Percentiles rank a stretch among this genome's conserved stretches.
Conservation (phyloP, 1,140 invertebrate species). For the Neodiprion lecontei region DNA sequence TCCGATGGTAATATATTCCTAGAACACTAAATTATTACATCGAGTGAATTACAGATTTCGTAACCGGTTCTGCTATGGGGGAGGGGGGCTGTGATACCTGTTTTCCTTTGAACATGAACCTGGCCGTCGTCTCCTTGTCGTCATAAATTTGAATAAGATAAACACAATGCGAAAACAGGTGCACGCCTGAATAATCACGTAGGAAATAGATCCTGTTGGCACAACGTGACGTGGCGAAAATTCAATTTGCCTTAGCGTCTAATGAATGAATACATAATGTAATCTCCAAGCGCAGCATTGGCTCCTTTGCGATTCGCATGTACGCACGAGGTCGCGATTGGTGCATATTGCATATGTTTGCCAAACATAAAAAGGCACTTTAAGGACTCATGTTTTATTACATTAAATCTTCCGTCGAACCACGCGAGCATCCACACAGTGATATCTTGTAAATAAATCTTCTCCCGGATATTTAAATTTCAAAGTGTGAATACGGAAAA, state of each 20-base stretch:
- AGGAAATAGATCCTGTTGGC: background rate
- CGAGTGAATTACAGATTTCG: slow-evolving; percentile 8
- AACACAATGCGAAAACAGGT: background rate
- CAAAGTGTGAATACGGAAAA: no score
- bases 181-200: background rate
- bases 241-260: background rate
- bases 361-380: no score
- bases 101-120: slow-evolving; percentile 1
- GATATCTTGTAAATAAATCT: no score
- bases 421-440: no score
- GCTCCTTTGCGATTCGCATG: no score
- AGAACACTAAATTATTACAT: slow-evolving; percentile 10
- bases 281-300: no score
- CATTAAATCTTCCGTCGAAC: no score
- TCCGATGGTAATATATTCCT: background rate
- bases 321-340: no score
- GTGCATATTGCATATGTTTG: no score
- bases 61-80: slow-evolving; percentile 7
- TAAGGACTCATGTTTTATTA: no score
- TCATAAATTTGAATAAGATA: background rate
- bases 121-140: background rate
- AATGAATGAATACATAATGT: background rate
- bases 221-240: background rate
- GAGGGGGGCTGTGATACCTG: background rate
- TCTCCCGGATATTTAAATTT: no score